phyloP scores from a whole-genome alignment of 1,140 invertebrate genomes.

The Anoplolepis gracilipes region DNA sequence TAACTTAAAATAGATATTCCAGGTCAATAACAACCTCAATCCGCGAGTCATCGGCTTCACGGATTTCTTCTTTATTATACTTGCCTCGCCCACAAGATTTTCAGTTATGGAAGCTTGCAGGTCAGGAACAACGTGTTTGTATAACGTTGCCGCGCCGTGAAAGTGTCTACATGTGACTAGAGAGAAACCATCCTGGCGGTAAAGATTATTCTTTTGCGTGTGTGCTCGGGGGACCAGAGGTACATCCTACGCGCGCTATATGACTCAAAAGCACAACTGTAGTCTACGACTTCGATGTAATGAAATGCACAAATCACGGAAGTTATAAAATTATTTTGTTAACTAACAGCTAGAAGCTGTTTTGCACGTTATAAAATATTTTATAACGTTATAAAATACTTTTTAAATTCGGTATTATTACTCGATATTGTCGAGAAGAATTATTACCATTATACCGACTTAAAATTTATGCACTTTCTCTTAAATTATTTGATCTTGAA shows the following conservation, averaged over 20 bases:
- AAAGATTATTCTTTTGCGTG: neutral
- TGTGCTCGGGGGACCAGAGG: neutral
- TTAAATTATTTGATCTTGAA: neutral
- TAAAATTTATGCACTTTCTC: conserved; percentile 50
- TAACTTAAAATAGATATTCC: conserved; percentile 5
- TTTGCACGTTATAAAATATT: neutral
- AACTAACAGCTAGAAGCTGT: neutral
- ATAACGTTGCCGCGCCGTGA: conserved; percentile 54
- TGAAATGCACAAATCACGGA: neutral
- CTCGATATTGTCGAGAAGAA: neutral
- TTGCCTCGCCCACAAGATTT: conserved; percentile 63
- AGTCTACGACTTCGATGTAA: neutral
- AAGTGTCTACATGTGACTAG: conserved; percentile 57
- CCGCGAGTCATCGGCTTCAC: conserved; percentile 25
- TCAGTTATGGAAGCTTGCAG: conserved; percentile 68
- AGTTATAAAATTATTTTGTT: neutral
- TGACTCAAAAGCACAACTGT: neutral
- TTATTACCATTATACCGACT: conserved; percentile 5
- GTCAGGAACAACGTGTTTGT: conserved; percentile 45
- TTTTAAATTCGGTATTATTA: neutral
- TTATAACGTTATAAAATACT: too few relatives aligned
- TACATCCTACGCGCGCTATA: conserved; percentile 33
- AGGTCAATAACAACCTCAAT: conserved; percentile 54
- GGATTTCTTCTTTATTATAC: conserved; percentile 64
- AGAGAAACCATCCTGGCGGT: conserved; percentile 34